phyloP scores from a whole-genome alignment of 2,113 vertebrate species.

The Epinephelus fuscoguttatus region DNA sequence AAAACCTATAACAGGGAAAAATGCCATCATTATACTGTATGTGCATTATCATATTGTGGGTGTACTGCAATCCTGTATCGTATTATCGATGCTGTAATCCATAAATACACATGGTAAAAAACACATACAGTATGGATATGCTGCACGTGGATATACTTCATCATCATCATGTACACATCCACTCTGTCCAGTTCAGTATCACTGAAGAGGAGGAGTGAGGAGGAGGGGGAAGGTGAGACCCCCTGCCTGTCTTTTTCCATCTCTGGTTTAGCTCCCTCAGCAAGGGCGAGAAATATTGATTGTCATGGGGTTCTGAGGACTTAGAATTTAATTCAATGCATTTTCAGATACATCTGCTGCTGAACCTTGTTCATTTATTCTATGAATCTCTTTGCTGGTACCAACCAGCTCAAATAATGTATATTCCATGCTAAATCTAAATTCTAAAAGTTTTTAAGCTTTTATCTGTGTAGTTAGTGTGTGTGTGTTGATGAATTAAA shows the following conservation, averaged over 20 bases:
- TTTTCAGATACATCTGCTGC: constrained; percentile 35
- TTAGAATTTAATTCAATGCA: constrained; percentile 42
- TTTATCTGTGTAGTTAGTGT: not conserved
- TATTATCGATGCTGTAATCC: not conserved
- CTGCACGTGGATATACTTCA: not conserved
- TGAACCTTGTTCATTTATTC: constrained; percentile 55
- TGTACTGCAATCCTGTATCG: not conserved
- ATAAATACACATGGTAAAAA: not conserved
- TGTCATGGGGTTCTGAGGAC: constrained; percentile 27
- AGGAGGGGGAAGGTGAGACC: not conserved
- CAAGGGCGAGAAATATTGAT: constrained; percentile 51
- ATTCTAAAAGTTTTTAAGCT: constrained; percentile 3
- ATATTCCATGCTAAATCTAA: no score
- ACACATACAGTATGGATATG: not conserved
- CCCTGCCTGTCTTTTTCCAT: constrained; percentile 12
- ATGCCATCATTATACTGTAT: not conserved
- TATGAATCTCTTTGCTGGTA: constrained; percentile 31
- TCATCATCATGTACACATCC: not conserved
- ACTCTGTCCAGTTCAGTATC: not conserved
- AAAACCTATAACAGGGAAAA: no score
- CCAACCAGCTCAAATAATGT: not conserved
- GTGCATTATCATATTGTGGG: not conserved
- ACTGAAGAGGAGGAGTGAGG: not conserved
- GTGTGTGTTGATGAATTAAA: constrained; percentile 31
- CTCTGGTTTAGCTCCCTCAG: constrained; percentile 31